Base-by-base conservation (phyloP, 2,888 invertebrate species). In the Strigamia maritima region DNA sequence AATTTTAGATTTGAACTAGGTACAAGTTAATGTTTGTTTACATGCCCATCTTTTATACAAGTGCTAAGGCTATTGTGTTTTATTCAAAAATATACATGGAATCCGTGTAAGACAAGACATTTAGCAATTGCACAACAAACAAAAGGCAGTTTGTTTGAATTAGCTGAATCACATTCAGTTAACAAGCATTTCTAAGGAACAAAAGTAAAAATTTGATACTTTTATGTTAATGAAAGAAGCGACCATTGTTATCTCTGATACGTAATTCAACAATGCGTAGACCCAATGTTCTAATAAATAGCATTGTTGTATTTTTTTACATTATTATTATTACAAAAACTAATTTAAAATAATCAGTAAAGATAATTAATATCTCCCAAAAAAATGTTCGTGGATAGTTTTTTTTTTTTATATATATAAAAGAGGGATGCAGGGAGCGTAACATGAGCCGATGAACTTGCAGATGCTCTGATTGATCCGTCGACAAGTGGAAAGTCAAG, bases 401-500 rank as follows among this genome's bases (percentile, higher is more conserved):
- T 19, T 54, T 54, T 54, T 54, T 19, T n/a, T n/a, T n/a, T n/a
- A n/a, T n/a, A n/a, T n/a, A n/a, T 54, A 19, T 54, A 19, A n/a
- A 54, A 54, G 54, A 54, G 54, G 54, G 54, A 54, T n/a, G 54
- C 19, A 54, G 19, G 35, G 19, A 54, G 54, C 54, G 54, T 54
- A 19, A 54, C 54, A 54, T 54, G 54, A 54, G 54, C 54, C 54
- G 54, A 54, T 54, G 54, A 54, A 54, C 54, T 54, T 54, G 54
- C 54, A 54, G 54, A 54, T 54, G 54, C 54, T 54, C 54, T 54
- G 54, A 54, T 54, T 54, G 54, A 54, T 54, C 54, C 54, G 54
- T 54, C 54, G 54, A 54, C 54, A 54, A 54, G 54, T 54, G 54
- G 54, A 19, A 54, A 54, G 54, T 54, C 54, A 54, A 54, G 54